Percentiles rank a stretch among this genome's conserved stretches.
These are phyloP conservation scores for Tiliqua scincoides DNA, from an alignment of 2,113 vertebrate genomes.

Conservation along the genomic window DNA sequence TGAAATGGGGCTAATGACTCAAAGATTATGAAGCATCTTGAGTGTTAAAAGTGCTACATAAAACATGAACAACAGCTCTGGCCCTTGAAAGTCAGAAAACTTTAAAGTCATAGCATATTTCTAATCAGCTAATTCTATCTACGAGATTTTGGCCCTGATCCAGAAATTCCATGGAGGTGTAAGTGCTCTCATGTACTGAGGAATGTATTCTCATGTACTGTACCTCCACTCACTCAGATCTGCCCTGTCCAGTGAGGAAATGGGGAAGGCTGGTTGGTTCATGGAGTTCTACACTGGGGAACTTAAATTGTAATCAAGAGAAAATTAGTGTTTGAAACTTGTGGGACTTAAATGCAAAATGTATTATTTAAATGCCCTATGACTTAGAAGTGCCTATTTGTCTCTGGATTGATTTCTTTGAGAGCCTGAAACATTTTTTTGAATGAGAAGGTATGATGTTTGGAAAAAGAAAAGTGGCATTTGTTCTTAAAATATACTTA, in stretches of 20 bases:
- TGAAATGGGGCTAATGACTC: neutral
- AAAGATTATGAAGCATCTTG: neutral
- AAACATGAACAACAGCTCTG: neutral
- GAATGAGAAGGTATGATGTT: conserved; percentile 39
- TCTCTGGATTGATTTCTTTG: neutral
- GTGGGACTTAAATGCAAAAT: neutral
- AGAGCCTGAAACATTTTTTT: neutral
- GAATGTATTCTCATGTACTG: neutral
- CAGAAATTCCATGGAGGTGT: neutral
- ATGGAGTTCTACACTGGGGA: neutral
- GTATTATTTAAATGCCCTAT: neutral
- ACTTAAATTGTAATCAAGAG: neutral
- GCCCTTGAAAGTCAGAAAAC: conserved; percentile 30
- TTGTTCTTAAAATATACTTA: conserved; percentile 60
- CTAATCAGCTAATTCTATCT: neutral
- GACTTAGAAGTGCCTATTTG: neutral
- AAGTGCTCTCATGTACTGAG: neutral
- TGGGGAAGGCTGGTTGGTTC: neutral
- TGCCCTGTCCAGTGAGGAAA: neutral
- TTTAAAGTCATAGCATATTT: conserved; percentile 64
- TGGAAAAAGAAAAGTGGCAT: conserved; percentile 35
- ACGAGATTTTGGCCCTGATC: neutral
- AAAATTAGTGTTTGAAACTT: neutral
- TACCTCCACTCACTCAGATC: neutral
- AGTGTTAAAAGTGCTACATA: conserved; percentile 21